phyloP scores from a whole-genome alignment of 2,113 vertebrate species.

The Asarcornis scutulata region DNA sequence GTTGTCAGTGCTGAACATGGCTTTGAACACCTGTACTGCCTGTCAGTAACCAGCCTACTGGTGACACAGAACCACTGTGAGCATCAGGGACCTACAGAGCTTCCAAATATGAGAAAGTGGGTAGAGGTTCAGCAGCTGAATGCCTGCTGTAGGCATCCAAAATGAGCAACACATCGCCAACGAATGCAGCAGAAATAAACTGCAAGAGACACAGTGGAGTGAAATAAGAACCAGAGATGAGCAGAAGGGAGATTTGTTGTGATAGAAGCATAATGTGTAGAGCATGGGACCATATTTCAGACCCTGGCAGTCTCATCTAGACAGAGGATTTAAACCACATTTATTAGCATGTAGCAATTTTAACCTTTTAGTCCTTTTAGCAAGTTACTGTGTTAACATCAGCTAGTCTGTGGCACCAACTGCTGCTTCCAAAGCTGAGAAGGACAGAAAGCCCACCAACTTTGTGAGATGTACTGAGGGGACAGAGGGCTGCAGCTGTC shows the following conservation, averaged over 20 bases:
- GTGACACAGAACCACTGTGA: accelerated
- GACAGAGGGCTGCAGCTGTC: not conserved
- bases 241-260: not conserved
- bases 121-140: not conserved
- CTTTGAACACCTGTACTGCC: not conserved
- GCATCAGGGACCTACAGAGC: not conserved
- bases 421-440: not conserved
- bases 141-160: not conserved
- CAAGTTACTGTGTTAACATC: not conserved
- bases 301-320: not conserved
- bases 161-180: not conserved
- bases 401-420: not conserved
- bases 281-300: slow-evolving; percentile 4
- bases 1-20: not conserved
- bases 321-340: not conserved
- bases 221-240: not conserved
- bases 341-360: not conserved
- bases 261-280: not conserved
- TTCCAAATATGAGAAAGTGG: not conserved
- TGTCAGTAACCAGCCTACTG: not conserved
- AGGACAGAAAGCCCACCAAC: not conserved
- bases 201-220: not conserved
- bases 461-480: not conserved
- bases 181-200: not conserved
- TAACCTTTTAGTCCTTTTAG: not conserved